phyloP scores from a whole-genome alignment of 2,113 vertebrate genomes.

The Sialia sialis region DNA sequence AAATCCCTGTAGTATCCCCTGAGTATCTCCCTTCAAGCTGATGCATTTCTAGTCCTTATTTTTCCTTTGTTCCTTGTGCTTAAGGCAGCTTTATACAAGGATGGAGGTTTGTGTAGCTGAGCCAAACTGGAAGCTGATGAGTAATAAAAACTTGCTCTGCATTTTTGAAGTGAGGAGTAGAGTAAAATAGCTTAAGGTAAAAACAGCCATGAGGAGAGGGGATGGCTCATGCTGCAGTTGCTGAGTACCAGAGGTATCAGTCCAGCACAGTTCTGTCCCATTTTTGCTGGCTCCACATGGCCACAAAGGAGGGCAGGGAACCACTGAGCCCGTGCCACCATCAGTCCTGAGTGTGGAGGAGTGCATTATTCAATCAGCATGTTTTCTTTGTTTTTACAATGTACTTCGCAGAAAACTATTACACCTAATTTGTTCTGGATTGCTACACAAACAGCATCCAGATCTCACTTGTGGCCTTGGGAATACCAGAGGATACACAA shows the following conservation, averaged over 20 bases:
- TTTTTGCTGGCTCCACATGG: accelerated
- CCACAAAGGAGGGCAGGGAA: background rate
- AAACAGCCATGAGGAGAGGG: background rate
- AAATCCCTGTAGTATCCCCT: background rate
- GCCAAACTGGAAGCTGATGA: slow-evolving; percentile 19
- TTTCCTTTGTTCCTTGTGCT: slow-evolving; percentile 1
- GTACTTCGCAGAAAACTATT: background rate
- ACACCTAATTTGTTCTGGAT: slow-evolving; percentile 44
- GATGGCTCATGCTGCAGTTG: background rate
- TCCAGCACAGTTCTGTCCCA: background rate
- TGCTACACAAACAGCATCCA: background rate
- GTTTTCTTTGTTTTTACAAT: background rate
- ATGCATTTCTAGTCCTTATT: slow-evolving; percentile 1
- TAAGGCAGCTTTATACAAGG: background rate
- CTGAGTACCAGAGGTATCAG: background rate
- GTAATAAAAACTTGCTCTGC: background rate
- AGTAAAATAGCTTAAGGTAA: background rate
- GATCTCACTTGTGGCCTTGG: slow-evolving; percentile 5
- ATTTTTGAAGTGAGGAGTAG: background rate
- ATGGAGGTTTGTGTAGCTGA: background rate
- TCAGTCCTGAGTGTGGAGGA: background rate
- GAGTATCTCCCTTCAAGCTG: background rate
- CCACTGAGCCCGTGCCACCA: background rate
- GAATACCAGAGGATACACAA: background rate
- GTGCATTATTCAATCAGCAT: background rate